A percentile compares a stretch with the other conserved stretches of the same genome.
phyloP scores from a whole-genome alignment of 2,113 vertebrate species.

The Neoarius graeffei region DNA sequence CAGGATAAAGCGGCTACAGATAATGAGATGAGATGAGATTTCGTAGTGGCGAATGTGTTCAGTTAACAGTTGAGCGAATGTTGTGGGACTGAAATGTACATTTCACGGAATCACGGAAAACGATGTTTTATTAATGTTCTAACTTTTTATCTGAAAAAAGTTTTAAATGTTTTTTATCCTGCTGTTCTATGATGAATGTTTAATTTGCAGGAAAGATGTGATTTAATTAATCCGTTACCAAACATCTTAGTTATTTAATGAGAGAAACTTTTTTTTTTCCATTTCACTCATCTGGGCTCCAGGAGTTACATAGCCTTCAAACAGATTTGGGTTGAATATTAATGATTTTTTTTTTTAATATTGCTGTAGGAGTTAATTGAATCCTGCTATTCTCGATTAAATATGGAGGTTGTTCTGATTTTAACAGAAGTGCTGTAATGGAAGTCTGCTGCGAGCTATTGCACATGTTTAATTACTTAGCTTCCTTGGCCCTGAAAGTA shows the following conservation, averaged over 20 bases:
- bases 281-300: background rate
- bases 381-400: background rate
- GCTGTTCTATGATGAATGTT: background rate
- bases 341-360: background rate
- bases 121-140: background rate
- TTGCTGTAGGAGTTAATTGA: background rate
- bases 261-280: background rate
- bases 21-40: too few species aligned
- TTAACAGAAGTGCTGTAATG: background rate
- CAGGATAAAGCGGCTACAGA: too few species aligned
- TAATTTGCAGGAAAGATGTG: background rate
- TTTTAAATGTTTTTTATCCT: background rate
- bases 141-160: background rate
- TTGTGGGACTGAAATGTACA: too few species aligned
- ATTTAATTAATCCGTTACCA: background rate
- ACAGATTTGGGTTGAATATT: background rate
- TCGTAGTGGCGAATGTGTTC: too few species aligned
- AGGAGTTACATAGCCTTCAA: background rate
- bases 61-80: too few species aligned
- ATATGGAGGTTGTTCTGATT: background rate
- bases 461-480: constrained; percentile 1
- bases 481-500: constrained; percentile 6
- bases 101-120: too few species aligned
- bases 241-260: background rate
- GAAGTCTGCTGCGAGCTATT: constrained; percentile 1